Conservation (phyloP, 2,888 invertebrate genomes). For the Tolmerus cingulatus region DNA sequence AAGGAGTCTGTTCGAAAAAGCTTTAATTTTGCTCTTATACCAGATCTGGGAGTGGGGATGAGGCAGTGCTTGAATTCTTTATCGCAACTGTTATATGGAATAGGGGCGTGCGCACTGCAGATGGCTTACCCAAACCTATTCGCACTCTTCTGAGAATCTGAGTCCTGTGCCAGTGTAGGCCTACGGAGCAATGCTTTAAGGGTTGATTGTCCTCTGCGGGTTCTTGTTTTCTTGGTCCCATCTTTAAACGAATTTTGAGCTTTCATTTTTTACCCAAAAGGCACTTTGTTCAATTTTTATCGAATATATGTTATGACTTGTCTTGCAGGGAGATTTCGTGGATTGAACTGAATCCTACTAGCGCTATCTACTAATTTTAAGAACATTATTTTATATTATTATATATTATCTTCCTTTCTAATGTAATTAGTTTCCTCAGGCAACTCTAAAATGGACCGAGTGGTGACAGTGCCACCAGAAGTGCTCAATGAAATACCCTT, state of each 20-base stretch:
- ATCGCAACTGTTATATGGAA: slow-evolving; percentile 6
- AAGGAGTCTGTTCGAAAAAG: not conserved
- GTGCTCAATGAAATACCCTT: slow-evolving; percentile 10
- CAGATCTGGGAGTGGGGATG: not conserved
- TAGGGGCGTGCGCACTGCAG: not conserved
- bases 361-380: not conserved
- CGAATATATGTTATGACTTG: not conserved
- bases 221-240: slow-evolving; percentile 19
- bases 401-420: not conserved
- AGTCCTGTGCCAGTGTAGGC: slow-evolving; percentile 10
- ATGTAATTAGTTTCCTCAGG: not conserved
- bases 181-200: slow-evolving; percentile 31
- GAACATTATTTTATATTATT: not conserved
- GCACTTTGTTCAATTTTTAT: not conserved
- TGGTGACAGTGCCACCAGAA: not conserved
- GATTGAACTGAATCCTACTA: not conserved
- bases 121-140: not conserved
- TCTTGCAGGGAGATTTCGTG: not conserved
- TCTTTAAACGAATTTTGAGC: slow-evolving; percentile 12
- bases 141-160: not conserved
- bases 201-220: slow-evolving; percentile 37
- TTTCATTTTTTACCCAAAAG: slow-evolving; percentile 11
- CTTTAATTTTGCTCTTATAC: not conserved
- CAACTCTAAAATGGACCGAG: not conserved
- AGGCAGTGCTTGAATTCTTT: not conserved